Evolutionary conservation across 2,113 vertebrate species (phyloP).

Genomic region (Zapus hudsonius): DNA sequence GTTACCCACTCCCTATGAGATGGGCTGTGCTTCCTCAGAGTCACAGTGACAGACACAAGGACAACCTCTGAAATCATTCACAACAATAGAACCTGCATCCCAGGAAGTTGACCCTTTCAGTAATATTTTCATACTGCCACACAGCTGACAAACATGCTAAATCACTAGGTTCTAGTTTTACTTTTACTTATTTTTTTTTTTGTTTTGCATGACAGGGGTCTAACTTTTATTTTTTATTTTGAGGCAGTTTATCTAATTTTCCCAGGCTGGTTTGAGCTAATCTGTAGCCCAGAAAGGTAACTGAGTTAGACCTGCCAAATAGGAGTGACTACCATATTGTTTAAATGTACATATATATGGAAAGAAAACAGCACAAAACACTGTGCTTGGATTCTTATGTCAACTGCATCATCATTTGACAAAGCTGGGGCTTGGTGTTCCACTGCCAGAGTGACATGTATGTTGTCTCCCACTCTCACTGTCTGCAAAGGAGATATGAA

Average conservation of each 20-base stretch:
- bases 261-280: too few species aligned
- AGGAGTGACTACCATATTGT: neutral
- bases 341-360: neutral
- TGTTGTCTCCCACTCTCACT: neutral
- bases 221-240: neutral
- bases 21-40: rapidly evolving
- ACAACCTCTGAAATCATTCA: neutral
- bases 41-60: neutral
- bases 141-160: neutral
- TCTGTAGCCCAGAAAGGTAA: neutral
- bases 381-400: neutral
- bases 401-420: neutral
- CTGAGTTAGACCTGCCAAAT: neutral
- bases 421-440: neutral
- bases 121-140: neutral
- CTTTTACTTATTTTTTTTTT: too few species aligned
- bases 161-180: neutral
- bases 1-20: too few species aligned
- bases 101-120: neutral
- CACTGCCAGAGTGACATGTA: neutral
- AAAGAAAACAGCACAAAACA: neutral
- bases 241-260: neutral
- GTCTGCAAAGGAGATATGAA: neutral
- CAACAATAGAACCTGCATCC: too few species aligned
- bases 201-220: too few species aligned